Base-by-base conservation (phyloP, 2,888 invertebrate genomes). In the Heliothis peltigera region DNA sequence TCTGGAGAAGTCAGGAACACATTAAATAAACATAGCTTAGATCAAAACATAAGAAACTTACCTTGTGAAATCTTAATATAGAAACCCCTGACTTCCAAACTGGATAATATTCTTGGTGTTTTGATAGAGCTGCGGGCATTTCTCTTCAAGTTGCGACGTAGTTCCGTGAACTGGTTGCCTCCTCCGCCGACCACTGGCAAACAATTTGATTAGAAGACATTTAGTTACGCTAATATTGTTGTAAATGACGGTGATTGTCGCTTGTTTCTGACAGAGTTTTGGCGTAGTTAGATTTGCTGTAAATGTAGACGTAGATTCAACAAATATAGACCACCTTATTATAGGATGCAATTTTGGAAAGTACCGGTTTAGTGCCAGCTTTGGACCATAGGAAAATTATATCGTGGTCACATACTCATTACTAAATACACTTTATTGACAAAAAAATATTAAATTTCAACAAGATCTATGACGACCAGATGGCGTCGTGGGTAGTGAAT, bases 121-220 rank as follows among this genome's bases (percentile, higher is more conserved):
- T 95, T 92, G 42, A 92, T 92, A 0, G 96, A 96, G 15, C 94
- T 92, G 61, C 95, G 95, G 0, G 97, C 96, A 25, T 95, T 93
- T 44, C 93, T 89, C 79, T 96, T 96, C 81, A 96, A 94, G 80
- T 92, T 95, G 28, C 96, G 91, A 10, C 97, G 94, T 32, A 97
- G 95, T 78, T 97, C 96, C 2, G 96, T 96, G 82, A 97, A 97
- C 56, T 95, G 95, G 86, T 97, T 97, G n/a, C 92, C 95, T 4
- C 97, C 97, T 8, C 97, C 97, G 10, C 97, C 97, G 22, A 97
- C 95, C 57, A 97, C 95, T 95, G 80, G 10, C 12, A 3, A 64
- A 72, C 58, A 21, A 77, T 63, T 19, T 18, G 43, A 15, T 74
- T 75, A 47, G 15, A 21, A 25, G 47, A 64, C 55, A 64, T 61